Conservation (phyloP, 30 jellyfish, hydroid and myxozoan species). For the Aurelia sp. region DNA sequence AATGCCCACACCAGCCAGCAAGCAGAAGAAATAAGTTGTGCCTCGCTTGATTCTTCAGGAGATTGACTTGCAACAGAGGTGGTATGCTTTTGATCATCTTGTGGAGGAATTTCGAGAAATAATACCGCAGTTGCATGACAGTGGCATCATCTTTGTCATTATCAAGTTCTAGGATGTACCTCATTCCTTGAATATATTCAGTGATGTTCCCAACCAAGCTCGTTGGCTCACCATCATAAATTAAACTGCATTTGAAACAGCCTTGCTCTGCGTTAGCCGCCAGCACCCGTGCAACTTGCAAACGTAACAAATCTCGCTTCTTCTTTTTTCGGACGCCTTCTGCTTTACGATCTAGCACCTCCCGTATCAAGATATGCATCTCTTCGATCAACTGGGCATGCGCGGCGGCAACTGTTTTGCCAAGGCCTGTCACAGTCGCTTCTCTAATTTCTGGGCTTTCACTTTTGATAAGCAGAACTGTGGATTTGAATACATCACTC, state of each 20-base stretch:
- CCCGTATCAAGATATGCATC: conserved; percentile 88
- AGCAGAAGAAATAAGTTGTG: conserved; percentile 92
- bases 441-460: conserved; percentile 96
- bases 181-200: conserved; percentile 90
- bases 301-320: conserved; percentile 86
- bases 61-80: conserved; percentile 74
- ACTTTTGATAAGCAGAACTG: conserved; percentile 89
- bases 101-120: conserved; percentile 92
- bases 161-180: conserved; percentile 84
- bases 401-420: conserved; percentile 93
- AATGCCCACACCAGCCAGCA: conserved; percentile 99
- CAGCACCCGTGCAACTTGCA: conserved; percentile 94
- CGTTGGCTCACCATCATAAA: conserved; percentile 74
- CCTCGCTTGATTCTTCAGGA: conserved; percentile 88
- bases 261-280: conserved; percentile 99
- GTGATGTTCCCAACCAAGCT: conserved; percentile 68
- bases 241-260: conserved; percentile 89
- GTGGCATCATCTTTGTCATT: conserved; percentile 90
- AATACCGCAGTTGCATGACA: conserved; percentile 81
- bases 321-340: conserved; percentile 98
- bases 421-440: conserved; percentile 99
- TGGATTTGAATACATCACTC: conserved; percentile 88
- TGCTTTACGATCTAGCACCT: conserved; percentile 91
- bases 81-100: conserved; percentile 98
- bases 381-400: conserved; percentile 96